Percentiles rank a stretch among this genome's conserved stretches.
These are phyloP conservation scores for Bagarius yarrelli DNA, from an alignment of 2,113 vertebrate species.

Conservation along the genomic window DNA sequence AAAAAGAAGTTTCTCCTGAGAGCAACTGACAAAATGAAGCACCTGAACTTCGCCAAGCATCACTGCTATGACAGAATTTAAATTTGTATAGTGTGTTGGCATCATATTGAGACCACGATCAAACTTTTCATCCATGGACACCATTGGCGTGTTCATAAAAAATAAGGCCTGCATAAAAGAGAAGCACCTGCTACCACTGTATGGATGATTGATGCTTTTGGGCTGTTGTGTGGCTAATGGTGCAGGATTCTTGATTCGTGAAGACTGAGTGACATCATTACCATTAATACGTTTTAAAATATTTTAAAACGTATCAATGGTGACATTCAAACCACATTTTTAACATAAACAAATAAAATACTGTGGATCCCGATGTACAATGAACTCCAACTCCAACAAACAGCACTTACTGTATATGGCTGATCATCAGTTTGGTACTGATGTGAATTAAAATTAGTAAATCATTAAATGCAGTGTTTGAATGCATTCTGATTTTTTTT, in stretches of 20 bases:
- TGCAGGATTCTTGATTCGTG: not conserved
- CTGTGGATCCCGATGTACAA: not conserved
- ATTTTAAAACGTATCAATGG: too few relatives aligned
- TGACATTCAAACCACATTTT: too few relatives aligned
- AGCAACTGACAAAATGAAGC: not conserved
- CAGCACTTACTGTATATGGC: not conserved
- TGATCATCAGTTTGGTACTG: not conserved
- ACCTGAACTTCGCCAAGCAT: not conserved
- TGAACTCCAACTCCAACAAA: not conserved
- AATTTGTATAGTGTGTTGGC: not conserved
- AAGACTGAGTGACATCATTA: constrained; percentile 2
- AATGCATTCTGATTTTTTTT: too few relatives aligned
- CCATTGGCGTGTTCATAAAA: not conserved
- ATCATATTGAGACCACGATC: not conserved
- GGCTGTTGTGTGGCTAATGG: not conserved
- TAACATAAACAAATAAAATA: not conserved
- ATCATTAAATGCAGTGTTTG: not conserved
- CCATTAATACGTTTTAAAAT: not conserved
- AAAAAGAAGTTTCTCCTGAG: not conserved
- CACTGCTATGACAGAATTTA: not conserved
- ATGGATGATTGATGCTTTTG: not conserved
- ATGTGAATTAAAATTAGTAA: not conserved
- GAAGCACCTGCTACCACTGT: not conserved
- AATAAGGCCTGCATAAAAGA: not conserved
- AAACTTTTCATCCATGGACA: not conserved